Base-by-base conservation (phyloP, 2,888 invertebrate species). In the Steromphala cineraria region DNA sequence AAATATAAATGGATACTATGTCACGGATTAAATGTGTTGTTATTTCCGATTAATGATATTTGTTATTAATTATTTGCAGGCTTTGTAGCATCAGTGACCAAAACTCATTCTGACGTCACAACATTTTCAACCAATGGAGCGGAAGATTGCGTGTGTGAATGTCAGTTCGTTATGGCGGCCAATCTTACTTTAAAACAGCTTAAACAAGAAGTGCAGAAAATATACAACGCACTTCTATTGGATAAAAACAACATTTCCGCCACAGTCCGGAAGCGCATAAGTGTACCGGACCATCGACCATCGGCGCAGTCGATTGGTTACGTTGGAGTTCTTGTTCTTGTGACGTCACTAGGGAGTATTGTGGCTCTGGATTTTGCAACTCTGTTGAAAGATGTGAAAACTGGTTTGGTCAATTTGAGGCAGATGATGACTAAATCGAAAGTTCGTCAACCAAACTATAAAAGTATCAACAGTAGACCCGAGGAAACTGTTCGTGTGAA, bases 271-370 rank as follows among this genome's bases (percentile, higher is more conserved):
- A 67, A 67, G 28, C 36, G 28, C 17, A 67, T 31, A 8, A 67
- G 67, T 36, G 67, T 67, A 21, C 67, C 67, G 67, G 67, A 67
- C 17, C 31, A 28, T 36, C 67, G 67, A 13, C 67, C 67, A 31
- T 67, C 67, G 2, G 67, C 67, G 67, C 67, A 67, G 67, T 67
- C 67, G 36, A 67, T 67, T 67, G 67, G 67, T 13, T 67, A 67
- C 31, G 67, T 67, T 8, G 67, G 67, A n/a, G 5, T 67, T n/a
- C 36, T 67, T 0, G 67, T 67, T 67, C 36, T 67, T n/a, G 36
- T 67, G 31, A n/a, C 67, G 36, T 67, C 67, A 15, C 31, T 67
- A 1, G 67, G 67, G 2, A 67, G 67, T 10, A 67, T 67, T 28
- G 67, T 67, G 28, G 36, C 31, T 28, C 28, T 67, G n/a, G 67